Conservation (phyloP, 2,888 invertebrate genomes). For the Nowickia ferox region DNA sequence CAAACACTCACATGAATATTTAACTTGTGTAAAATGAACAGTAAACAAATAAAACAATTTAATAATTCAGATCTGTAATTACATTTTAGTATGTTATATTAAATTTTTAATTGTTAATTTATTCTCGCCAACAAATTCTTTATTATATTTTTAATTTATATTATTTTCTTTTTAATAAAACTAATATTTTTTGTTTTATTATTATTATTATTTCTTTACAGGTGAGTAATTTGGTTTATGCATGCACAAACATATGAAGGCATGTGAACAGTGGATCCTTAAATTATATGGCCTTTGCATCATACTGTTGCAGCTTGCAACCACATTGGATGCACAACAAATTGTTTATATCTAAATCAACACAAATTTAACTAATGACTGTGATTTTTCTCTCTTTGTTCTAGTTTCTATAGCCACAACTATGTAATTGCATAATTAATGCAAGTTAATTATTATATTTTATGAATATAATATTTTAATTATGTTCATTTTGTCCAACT, state of each 20-base stretch:
- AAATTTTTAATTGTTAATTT: conserved; percentile 55
- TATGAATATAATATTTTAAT: conserved; percentile 51
- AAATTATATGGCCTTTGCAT: background rate
- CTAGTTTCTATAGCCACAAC: background rate
- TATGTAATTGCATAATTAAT: conserved; percentile 55
- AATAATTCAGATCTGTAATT: background rate
- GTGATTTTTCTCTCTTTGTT: conserved; percentile 13
- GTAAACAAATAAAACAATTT: background rate
- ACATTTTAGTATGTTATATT: conserved; percentile 16
- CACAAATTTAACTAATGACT: conserved; percentile 9
- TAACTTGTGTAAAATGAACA: background rate
- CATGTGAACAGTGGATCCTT: background rate
- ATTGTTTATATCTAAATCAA: background rate
- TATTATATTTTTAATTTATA: conserved; percentile 4
- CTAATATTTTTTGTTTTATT: conserved; percentile 22
- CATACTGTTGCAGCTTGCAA: background rate
- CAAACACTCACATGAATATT: background rate
- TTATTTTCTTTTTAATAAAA: conserved; percentile 23
- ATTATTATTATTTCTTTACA: conserved; percentile 58
- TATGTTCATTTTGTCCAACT: conserved; percentile 36
- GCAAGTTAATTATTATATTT: conserved; percentile 55
- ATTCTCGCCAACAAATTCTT: conserved; percentile 36
- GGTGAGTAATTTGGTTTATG: conserved; percentile 59
- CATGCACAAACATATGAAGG: conserved; percentile 1
- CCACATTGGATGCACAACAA: background rate